Conservation (phyloP, 1,140 invertebrate genomes). For the Eubasilissa regina region DNA sequence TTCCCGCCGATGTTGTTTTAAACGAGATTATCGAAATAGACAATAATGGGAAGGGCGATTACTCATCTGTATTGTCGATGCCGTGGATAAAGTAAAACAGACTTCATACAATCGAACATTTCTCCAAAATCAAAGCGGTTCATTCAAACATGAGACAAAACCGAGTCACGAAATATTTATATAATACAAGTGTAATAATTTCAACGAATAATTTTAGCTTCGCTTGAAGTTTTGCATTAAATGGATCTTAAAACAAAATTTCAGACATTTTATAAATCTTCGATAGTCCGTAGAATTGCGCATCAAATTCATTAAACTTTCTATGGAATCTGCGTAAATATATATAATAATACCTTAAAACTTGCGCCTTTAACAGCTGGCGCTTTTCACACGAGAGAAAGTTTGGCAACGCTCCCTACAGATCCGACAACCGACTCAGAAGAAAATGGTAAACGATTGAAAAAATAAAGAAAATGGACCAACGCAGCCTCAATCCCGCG, state of each 20-base stretch:
- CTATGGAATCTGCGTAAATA: neutral
- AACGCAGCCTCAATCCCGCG: slow-evolving; percentile 23
- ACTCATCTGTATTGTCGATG: neutral
- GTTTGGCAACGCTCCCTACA: slow-evolving; percentile 2
- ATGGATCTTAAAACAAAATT: too few species aligned
- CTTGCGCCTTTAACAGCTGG: slow-evolving; percentile 34
- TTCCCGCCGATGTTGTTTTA: slow-evolving; percentile 33
- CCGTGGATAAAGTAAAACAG: too few species aligned
- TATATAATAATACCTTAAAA: slow-evolving; percentile 8
- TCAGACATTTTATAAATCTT: neutral
- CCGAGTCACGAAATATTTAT: too few species aligned
- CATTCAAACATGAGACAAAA: too few species aligned
- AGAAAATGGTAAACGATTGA: slow-evolving; percentile 33
- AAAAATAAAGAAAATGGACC: slow-evolving; percentile 30
- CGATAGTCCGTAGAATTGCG: neutral
- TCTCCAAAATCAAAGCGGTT: too few species aligned
- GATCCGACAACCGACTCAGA: slow-evolving; percentile 17
- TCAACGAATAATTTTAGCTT: too few species aligned
- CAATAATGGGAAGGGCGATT: slow-evolving; percentile 7
- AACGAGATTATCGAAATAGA: slow-evolving; percentile 41
- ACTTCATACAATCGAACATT: too few species aligned
- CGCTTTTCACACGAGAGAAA: slow-evolving; percentile 33
- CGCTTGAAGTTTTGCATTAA: too few species aligned
- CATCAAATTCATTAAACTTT: neutral
- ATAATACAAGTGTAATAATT: too few species aligned